Evolutionary conservation across 1,140 invertebrate species (phyloP), one percentile per base, ranked within the genome.

Genomic region (Amphibalanus amphitrite): DNA sequence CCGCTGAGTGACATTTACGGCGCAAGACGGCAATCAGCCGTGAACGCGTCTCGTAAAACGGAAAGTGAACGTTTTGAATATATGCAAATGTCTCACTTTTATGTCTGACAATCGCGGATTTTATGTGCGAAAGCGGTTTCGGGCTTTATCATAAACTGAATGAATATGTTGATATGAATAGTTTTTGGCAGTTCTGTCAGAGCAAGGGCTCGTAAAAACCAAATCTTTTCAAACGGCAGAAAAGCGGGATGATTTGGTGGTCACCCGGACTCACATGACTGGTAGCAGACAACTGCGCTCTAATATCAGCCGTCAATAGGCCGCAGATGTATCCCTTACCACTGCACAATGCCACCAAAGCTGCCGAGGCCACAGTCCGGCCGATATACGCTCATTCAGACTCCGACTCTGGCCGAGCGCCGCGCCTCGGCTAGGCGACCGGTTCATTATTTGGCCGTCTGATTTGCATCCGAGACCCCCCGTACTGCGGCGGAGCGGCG

Each of bases 121-220:
- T 59, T 59, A 59, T 59, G 47, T 59, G 47, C 47, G 47, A 59
- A 59, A 59, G 47, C 47, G 47, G 47, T 59, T 59, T 59, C 47
- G 3, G 47, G 47, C 47, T 59, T 59, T 59, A 59, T 59, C 47
- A 59, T 59, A 59, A 59, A 59, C 47, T 59, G 47, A 59, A 59
- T 59, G 47, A 59, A 59, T 59, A 59, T 59, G 47, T 59, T 59
- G 47, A 59, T 59, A 59, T 59, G 47, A 59, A 59, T 59, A 59
- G 47, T 59, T 59, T 23, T 59, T 59, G 47, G 47, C 20, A 23
- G 47, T 59, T 59, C 47, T 59, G 47, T 59, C 47, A 20, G 47
- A 59, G 47, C 47, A 13, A 8, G 47, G 20, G 47, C 47, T 59
- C 47, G 47, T 59, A 59, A 59, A 59, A 59, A 59, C 47, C 6